phyloP scores from a whole-genome alignment of 2,797 vertebrate species.

The Notoglanidium macrostoma region DNA sequence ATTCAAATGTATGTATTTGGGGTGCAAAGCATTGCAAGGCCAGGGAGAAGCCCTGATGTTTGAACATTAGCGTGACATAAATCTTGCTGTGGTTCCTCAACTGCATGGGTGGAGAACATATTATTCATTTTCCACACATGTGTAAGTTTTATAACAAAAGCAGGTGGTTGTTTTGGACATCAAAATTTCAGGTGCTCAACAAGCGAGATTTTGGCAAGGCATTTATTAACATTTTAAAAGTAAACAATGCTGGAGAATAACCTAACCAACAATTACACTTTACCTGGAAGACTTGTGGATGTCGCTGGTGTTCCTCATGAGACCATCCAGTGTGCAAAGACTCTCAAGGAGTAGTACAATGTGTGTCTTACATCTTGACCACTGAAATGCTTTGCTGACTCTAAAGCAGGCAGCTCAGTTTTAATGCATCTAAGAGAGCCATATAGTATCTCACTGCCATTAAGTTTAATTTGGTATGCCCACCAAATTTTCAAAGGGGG shows the following conservation, averaged over 20 bases:
- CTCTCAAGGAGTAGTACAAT: constrained; percentile 67
- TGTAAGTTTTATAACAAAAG: too few relatives aligned
- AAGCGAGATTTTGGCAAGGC: neutral
- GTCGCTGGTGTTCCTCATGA: constrained; percentile 5
- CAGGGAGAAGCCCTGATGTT: neutral
- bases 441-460: constrained; percentile 16
- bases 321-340: constrained; percentile 48
- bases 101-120: neutral
- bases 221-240: neutral
- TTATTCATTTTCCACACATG: neutral
- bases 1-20: neutral
- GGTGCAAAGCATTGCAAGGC: constrained; percentile 3
- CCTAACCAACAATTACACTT: neutral
- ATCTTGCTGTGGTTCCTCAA: neutral
- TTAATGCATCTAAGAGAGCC: constrained; percentile 4
- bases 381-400: constrained; percentile 17
- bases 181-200: neutral
- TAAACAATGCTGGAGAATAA: neutral
- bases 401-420: neutral
- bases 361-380: constrained; percentile 29
- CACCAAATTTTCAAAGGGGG: neutral
- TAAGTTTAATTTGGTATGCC: neutral
- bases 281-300: neutral
- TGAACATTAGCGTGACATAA: neutral
- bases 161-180: neutral